Evolutionary conservation across 2,888 invertebrate species (phyloP).

Genomic region (Xestoiulus laeticollis): DNA sequence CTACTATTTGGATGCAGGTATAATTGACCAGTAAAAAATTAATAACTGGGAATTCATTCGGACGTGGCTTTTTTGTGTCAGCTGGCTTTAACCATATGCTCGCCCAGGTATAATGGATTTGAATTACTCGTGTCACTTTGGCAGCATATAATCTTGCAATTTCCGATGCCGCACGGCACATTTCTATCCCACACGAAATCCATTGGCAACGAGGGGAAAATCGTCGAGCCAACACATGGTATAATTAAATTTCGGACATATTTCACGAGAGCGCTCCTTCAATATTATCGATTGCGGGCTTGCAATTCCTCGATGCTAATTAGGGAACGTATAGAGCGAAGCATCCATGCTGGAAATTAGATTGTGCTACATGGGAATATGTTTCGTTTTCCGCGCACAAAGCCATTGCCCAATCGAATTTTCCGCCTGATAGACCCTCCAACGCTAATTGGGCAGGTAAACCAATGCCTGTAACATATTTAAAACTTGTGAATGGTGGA

Average conservation of each 20-base stretch:
- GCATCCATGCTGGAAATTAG: constrained; percentile 13
- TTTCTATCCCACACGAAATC: constrained; percentile 17
- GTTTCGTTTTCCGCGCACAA: not conserved
- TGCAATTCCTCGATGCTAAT: constrained; percentile 17
- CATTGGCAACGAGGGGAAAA: constrained; percentile 17
- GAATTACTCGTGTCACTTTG: constrained; percentile 39
- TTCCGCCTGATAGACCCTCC: not conserved
- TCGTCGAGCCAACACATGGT: not conserved
- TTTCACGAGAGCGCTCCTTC: not conserved
- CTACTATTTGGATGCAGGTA: constrained; percentile 35
- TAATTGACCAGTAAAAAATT: constrained; percentile 43
- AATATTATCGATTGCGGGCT: not conserved
- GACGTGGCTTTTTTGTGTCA: constrained; percentile 43
- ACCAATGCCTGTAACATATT: not conserved
- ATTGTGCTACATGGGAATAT: not conserved
- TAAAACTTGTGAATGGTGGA: not conserved
- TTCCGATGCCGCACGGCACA: constrained; percentile 14
- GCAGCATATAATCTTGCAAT: constrained; percentile 36
- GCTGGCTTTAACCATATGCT: constrained; percentile 38
- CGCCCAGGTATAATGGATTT: constrained; percentile 36
- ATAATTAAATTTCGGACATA: constrained; percentile 43
- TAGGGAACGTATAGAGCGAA: not conserved
- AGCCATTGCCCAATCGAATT: not conserved
- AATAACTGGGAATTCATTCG: constrained; percentile 35
- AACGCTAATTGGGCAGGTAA: not conserved